Evolutionary conservation across 2,113 vertebrate species (phyloP).

Genomic region (Tricholaema leucomelas): DNA sequence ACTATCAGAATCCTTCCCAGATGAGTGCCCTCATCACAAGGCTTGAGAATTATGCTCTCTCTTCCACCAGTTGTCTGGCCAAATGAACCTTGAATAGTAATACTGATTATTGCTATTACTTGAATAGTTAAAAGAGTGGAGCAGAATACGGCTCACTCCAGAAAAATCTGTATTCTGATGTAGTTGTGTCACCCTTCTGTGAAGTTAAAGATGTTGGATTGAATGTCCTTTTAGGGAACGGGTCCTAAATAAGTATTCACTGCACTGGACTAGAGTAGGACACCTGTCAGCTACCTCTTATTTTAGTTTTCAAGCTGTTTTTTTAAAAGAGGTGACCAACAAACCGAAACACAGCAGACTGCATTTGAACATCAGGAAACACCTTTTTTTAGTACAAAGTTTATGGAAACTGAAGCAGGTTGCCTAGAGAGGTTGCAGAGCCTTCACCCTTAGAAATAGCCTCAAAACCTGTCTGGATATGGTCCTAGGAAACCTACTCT

Average conservation of each 20-base stretch:
- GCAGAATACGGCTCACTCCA: not conserved
- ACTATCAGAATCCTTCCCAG: constrained; percentile 2
- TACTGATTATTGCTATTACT: not conserved
- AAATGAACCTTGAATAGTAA: constrained; percentile 17
- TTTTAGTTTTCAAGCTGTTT: not conserved
- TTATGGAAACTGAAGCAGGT: not conserved
- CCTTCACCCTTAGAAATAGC: not conserved
- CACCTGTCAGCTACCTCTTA: not conserved
- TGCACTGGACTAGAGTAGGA: not conserved
- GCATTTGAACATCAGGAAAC: not conserved
- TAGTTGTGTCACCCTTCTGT: not conserved
- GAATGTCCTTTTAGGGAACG: not conserved
- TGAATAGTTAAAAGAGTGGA: not conserved
- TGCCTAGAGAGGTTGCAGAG: not conserved
- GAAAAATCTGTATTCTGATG: not conserved
- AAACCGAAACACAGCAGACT: not conserved
- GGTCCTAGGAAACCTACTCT: not conserved
- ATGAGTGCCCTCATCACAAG: not conserved
- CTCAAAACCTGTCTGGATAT: not conserved
- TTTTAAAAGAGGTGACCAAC: not conserved
- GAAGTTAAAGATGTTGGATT: not conserved
- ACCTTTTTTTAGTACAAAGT: not conserved
- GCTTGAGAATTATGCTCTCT: not conserved
- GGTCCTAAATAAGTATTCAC: not conserved
- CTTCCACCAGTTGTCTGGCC: not conserved